phyloP scores from a whole-genome alignment of 1,140 invertebrate species.

The Drosophila ironensis region DNA sequence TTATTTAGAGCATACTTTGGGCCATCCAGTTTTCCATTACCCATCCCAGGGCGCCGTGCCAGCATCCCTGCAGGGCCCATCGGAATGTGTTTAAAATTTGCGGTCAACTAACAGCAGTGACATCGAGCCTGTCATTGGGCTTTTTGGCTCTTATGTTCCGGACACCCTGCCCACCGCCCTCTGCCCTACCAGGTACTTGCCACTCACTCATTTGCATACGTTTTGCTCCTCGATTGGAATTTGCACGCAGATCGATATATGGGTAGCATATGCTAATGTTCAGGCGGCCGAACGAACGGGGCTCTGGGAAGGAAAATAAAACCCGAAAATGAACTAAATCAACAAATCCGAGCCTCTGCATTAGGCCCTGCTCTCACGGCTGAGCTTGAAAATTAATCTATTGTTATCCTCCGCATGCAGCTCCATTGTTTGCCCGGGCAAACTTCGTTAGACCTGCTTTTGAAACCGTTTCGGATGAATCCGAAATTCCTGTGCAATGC shows the following conservation, averaged over 20 bases:
- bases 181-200: slow-evolving; percentile 10
- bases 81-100: slow-evolving; percentile 54
- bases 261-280: not conserved
- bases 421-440: slow-evolving; percentile 14
- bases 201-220: slow-evolving; percentile 70
- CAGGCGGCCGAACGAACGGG: not conserved
- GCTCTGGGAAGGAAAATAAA: too few relatives aligned
- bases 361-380: not conserved
- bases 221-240: slow-evolving; percentile 2
- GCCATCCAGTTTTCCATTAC: slow-evolving; percentile 18
- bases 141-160: slow-evolving; percentile 20
- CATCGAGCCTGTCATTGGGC: not conserved
- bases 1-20: slow-evolving; percentile 69
- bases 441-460: slow-evolving; percentile 38
- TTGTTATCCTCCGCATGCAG: not conserved
- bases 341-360: not conserved
- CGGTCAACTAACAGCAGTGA: slow-evolving; percentile 37
- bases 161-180: not conserved
- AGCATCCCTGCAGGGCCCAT: not conserved
- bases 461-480: slow-evolving; percentile 32
- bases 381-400: not conserved
- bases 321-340: too few relatives aligned
- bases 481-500: slow-evolving; percentile 16
- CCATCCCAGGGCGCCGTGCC: not conserved
- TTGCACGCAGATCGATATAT: slow-evolving; percentile 7